Percentiles rank a stretch among this genome's conserved stretches.
These are phyloP conservation scores for Hydroisotoma schaefferi DNA, from an alignment of 2,888 invertebrate genomes.

Conservation along the genomic window DNA sequence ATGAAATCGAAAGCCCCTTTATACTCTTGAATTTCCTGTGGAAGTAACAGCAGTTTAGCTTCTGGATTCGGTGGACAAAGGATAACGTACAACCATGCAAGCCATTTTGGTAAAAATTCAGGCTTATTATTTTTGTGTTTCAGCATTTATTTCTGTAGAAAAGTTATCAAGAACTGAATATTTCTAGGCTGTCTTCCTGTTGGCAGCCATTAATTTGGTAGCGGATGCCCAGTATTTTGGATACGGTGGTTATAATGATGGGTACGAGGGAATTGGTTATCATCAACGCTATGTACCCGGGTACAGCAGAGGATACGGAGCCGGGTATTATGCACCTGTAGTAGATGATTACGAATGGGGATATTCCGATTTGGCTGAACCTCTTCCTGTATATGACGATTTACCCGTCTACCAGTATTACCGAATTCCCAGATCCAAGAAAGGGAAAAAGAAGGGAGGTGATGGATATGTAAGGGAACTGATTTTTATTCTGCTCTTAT, in stretches of 20 bases:
- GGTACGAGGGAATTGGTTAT: too few relatives aligned
- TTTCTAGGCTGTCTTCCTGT: slow-evolving; percentile 1
- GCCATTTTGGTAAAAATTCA: slow-evolving; percentile 1
- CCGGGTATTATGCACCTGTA: neutral
- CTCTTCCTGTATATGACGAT: slow-evolving; percentile 5
- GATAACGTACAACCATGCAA: neutral
- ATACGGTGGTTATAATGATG: neutral
- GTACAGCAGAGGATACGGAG: neutral
- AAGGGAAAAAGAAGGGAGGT: slow-evolving; percentile 2
- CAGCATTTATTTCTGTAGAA: too few relatives aligned
- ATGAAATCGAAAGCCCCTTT: slow-evolving; percentile 10
- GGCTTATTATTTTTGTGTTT: too few relatives aligned
- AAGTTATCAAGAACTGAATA: neutral
- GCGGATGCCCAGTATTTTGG: slow-evolving; percentile 4
- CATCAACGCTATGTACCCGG: too few relatives aligned
- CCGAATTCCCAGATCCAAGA: neutral
- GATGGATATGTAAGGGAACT: neutral
- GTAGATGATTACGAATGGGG: slow-evolving; percentile 5
- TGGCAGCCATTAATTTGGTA: slow-evolving; percentile 1
- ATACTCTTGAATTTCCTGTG: neutral
- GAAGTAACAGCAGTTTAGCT: neutral
- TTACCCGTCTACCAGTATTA: neutral
- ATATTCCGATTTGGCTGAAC: neutral
- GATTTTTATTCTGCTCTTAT: neutral
- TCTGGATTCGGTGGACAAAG: neutral